Evolutionary conservation across 1,140 invertebrate genomes (phyloP).

Genomic region (Papilio glaucus): DNA sequence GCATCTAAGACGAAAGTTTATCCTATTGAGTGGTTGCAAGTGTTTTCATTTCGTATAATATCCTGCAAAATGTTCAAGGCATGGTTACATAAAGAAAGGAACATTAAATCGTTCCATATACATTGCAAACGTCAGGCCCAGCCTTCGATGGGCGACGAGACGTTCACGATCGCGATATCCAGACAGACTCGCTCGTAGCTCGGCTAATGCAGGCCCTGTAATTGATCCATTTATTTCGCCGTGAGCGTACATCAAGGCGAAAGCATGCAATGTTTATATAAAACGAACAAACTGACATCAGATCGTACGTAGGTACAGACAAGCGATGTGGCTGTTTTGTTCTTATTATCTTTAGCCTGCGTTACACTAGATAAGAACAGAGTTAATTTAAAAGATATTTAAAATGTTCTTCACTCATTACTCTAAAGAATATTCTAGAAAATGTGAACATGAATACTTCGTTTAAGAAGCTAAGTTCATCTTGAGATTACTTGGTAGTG

Average conservation of each 20-base stretch:
- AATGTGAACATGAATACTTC: no score
- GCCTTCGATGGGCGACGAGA: slow-evolving; percentile 6
- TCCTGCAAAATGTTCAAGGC: background rate
- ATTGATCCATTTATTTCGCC: slow-evolving; percentile 31
- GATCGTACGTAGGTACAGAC: background rate
- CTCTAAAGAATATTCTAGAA: no score
- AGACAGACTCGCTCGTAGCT: background rate
- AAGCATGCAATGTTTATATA: slow-evolving; percentile 9
- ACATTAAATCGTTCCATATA: slow-evolving; percentile 18
- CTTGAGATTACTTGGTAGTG: no score
- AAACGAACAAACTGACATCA: slow-evolving; percentile 17
- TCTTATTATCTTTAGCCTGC: background rate
- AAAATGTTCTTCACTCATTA: no score
- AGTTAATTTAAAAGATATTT: background rate
- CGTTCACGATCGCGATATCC: slow-evolving; percentile 18
- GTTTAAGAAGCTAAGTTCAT: no score
- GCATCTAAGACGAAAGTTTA: background rate
- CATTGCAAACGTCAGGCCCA: slow-evolving; percentile 14
- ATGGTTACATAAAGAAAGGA: slow-evolving; percentile 2
- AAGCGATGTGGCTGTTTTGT: background rate
- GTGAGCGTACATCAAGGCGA: slow-evolving; percentile 28
- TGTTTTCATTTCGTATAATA: background rate
- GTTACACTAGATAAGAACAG: background rate
- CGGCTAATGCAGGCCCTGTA: slow-evolving; percentile 30
- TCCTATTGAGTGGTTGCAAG: background rate